Conservation (phyloP, 2,888 invertebrate genomes). For the Drosophila mercatorum region DNA sequence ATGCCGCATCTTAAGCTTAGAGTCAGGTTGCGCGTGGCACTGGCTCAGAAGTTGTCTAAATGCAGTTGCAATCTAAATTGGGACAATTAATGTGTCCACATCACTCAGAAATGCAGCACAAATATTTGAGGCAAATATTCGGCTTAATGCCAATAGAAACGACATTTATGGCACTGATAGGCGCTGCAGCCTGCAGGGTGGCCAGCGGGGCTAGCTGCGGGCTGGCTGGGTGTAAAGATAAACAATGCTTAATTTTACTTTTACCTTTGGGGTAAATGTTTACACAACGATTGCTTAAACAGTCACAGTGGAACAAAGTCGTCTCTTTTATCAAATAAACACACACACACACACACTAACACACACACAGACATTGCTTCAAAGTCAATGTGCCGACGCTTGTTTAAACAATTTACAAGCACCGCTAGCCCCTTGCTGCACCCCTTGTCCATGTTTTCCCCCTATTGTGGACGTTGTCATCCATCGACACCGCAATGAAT, state of each 20-base stretch:
- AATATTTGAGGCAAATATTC: slow-evolving; percentile 46
- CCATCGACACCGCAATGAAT: slow-evolving; percentile 53
- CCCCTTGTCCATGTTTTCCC: neutral
- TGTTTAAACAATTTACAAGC: slow-evolving; percentile 76
- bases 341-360: slow-evolving; percentile 6
- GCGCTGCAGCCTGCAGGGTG: neutral
- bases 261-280: slow-evolving; percentile 71
- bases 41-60: slow-evolving; percentile 4
- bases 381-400: slow-evolving; percentile 70
- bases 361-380: slow-evolving; percentile 41
- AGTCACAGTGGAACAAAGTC: slow-evolving; percentile 21
- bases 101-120: slow-evolving; percentile 30
- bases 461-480: slow-evolving; percentile 24
- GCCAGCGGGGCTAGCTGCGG: neutral
- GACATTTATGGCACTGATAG: slow-evolving; percentile 14
- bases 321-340: slow-evolving; percentile 19
- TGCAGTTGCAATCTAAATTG: slow-evolving; percentile 24
- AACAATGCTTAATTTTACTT: slow-evolving; percentile 71
- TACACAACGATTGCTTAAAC: slow-evolving; percentile 63
- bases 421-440: neutral
- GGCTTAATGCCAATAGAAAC: slow-evolving; percentile 25
- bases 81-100: slow-evolving; percentile 54
- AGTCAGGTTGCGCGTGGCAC: slow-evolving; percentile 18
- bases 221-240: slow-evolving; percentile 20
- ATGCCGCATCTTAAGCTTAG: slow-evolving; percentile 17